A percentile compares a stretch with the other conserved stretches of the same genome.
These are phyloP conservation scores for Drosophila siamana DNA, from an alignment of 2,888 invertebrate genomes.

Conservation along the genomic window DNA sequence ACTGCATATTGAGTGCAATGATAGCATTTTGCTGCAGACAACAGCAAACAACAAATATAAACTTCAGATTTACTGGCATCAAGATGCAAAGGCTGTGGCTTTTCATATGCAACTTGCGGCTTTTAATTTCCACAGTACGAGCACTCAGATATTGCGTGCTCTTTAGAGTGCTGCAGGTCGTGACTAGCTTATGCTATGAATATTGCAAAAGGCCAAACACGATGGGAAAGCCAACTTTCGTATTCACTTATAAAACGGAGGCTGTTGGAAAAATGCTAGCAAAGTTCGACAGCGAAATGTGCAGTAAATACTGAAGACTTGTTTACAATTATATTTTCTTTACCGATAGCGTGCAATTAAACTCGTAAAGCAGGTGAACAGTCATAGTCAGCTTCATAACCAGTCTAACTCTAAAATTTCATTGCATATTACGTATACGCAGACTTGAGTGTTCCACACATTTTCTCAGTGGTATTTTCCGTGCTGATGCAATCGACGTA, in stretches of 20 bases:
- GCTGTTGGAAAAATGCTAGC: too few species aligned
- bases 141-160: conserved; percentile 1
- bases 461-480: background rate
- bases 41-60: conserved; percentile 12
- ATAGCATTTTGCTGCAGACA: background rate
- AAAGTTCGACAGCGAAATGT: too few species aligned
- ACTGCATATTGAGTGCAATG: conserved; percentile 30
- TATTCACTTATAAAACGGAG: background rate
- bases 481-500: conserved; percentile 8
- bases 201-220: background rate
- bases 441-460: background rate
- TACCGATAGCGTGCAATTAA: too few species aligned
- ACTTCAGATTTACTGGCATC: conserved; percentile 17
- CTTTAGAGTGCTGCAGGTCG: background rate
- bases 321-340: too few species aligned
- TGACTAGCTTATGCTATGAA: conserved; percentile 17
- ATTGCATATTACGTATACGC: background rate
- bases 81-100: conserved; percentile 18
- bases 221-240: background rate
- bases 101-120: conserved; percentile 41
- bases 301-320: too few species aligned
- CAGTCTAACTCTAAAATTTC: background rate
- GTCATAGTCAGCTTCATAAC: too few species aligned
- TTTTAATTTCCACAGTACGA: conserved; percentile 33
- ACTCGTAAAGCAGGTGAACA: too few species aligned